Base-by-base conservation (phyloP, 2,797 vertebrate species). In the Pteronotus mesoamericanus region DNA sequence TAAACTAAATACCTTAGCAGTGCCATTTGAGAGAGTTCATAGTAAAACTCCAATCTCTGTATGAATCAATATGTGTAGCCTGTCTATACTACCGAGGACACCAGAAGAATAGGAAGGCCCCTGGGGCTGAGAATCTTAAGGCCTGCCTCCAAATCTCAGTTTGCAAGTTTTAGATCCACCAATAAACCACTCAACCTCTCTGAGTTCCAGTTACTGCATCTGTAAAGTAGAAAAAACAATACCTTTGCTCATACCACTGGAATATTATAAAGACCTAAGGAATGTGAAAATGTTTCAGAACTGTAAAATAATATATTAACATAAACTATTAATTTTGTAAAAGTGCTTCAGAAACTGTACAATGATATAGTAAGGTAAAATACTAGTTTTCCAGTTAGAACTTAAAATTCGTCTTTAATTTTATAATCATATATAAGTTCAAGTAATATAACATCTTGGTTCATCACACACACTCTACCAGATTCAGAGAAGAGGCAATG, bases 311-410 rank as follows among this genome's bases (percentile, higher is more conserved):
- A 51, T 37, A 64, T 75, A 86, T 78, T 61, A 68, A 68, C 64
- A 74, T 71, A 89, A 94, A 93, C 37, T 46, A 32, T 29, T 91
- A 85, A 34, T 71, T 87, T 74, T 57, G 3, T 9, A 9, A 74
- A 85, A 90, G 61, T n/a, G 10, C 64, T 96, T 91, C 42, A 93
- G 53, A 91, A 94, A 69, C 48, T 42, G 3, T 44, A 83, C 91
- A 95, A 78, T 80, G 6, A 66, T 89, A 19, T 51, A 75, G 26
- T n/a, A 74, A 44, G 26, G 42, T 77, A 84, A 89, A 77, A 1
- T 68, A 34, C 37, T 78, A n/a, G 22, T 79, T 83, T 85, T 78
- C 14, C 32, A 57, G 11, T 85, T 57, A 72, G 39, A 78, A 19
- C n/a, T 96, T 14, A 78, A 34, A 83, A 77, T 86, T 69, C 78